Evolutionary conservation across 2,113 vertebrate species (phyloP).

Genomic region (Alectura lathami): DNA sequence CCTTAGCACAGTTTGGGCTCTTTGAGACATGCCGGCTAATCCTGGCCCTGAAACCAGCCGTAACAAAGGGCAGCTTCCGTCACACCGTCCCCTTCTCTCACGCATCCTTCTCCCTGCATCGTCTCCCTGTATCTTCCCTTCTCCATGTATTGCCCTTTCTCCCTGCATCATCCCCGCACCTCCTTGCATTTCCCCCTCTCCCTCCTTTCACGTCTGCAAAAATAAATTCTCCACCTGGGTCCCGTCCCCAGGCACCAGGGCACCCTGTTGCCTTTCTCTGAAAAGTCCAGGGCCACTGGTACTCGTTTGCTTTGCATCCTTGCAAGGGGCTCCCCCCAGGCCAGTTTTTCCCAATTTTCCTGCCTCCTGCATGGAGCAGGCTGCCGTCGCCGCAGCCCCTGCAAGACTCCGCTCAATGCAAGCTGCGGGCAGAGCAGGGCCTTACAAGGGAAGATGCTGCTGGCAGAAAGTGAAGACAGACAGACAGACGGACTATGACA

Average conservation of each 20-base stretch:
- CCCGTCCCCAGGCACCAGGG: background rate
- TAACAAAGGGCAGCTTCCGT: slow-evolving; percentile 28
- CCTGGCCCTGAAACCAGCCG: background rate
- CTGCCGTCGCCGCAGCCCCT: too few species aligned
- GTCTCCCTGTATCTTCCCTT: background rate
- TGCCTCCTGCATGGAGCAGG: background rate
- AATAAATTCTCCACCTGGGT: background rate
- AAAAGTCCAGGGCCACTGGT: rapidly evolving
- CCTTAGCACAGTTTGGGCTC: slow-evolving; percentile 58
- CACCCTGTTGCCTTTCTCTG: background rate
- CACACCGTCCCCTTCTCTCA: background rate
- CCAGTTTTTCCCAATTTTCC: background rate
- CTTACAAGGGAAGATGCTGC: background rate
- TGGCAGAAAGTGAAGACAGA: background rate
- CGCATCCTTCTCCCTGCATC: background rate
- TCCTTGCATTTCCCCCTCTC: too few species aligned
- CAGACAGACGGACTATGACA: background rate
- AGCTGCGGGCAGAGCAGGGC: background rate
- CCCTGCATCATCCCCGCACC: background rate
- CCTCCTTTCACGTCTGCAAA: background rate
- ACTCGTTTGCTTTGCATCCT: rapidly evolving
- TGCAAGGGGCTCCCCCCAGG: background rate
- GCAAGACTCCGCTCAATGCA: background rate
- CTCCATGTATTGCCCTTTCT: too few species aligned
- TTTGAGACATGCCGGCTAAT: slow-evolving; percentile 44